Conservation (phyloP, 2,888 invertebrate genomes). For the Calameuta idolon region DNA sequence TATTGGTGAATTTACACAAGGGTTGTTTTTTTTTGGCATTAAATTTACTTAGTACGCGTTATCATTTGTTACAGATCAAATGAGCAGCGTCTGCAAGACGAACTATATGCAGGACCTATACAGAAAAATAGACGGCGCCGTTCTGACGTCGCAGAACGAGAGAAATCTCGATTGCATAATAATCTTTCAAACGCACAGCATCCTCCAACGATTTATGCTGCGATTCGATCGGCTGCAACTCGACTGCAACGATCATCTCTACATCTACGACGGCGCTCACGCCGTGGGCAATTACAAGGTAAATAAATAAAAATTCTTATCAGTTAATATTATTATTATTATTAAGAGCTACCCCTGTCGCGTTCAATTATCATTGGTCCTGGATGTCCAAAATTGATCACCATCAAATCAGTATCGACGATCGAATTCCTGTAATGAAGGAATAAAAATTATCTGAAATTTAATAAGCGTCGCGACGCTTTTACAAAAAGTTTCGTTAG, state of each 20-base stretch:
- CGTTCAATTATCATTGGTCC: neutral
- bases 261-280: constrained; percentile 93
- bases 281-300: constrained; percentile 91
- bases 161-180: constrained; percentile 91
- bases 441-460: neutral
- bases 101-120: constrained; percentile 90
- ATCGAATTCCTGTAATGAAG: neutral
- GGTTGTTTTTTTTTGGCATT: neutral
- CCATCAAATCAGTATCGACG: neutral
- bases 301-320: constrained; percentile 31
- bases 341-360: neutral
- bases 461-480: neutral
- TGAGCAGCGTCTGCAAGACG: constrained; percentile 90
- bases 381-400: neutral
- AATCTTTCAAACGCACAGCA: constrained; percentile 95
- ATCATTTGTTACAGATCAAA: constrained; percentile 78
- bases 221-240: constrained; percentile 91
- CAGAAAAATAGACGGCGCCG: constrained; percentile 91
- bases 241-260: constrained; percentile 94
- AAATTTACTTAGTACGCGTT: neutral
- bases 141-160: constrained; percentile 91
- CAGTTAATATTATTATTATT: neutral
- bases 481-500: neutral
- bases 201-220: constrained; percentile 93
- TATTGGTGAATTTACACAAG: neutral